Evolutionary conservation across 2,888 invertebrate species (phyloP).

Genomic region (Blastobasis adustella): DNA sequence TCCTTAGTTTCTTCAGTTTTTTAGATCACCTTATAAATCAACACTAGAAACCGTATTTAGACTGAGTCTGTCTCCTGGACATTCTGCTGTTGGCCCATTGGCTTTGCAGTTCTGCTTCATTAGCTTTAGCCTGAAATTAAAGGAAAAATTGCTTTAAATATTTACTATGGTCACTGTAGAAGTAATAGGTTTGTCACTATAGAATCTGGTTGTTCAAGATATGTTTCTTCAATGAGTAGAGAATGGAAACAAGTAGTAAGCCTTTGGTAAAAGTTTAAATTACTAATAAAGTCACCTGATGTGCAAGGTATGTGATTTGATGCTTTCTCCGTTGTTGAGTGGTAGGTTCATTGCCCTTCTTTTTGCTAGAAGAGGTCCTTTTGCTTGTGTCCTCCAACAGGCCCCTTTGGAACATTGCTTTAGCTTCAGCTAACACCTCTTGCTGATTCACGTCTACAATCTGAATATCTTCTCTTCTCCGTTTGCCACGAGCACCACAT

Average conservation of each 20-base stretch:
- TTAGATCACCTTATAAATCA: not conserved
- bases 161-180: too few species aligned
- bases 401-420: constrained; percentile 87
- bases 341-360: constrained; percentile 76
- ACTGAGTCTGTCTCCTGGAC: constrained; percentile 90
- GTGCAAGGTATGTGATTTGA: constrained; percentile 96
- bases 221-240: too few species aligned
- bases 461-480: constrained; percentile 79
- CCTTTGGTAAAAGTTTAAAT: not conserved
- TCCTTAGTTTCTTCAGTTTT: not conserved
- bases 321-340: constrained; percentile 88
- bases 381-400: constrained; percentile 80
- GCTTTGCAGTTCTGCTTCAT: constrained; percentile 94
- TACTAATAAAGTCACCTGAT: constrained; percentile 67
- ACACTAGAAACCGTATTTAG: constrained; percentile 94
- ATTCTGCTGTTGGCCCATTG: constrained; percentile 94
- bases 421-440: constrained; percentile 86
- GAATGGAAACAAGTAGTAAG: too few species aligned
- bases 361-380: constrained; percentile 69
- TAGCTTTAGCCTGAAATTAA: constrained; percentile 89
- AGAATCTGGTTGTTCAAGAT: too few species aligned
- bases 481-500: constrained; percentile 79
- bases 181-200: too few species aligned
- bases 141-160: too few species aligned
- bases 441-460: constrained; percentile 89